These are phyloP conservation scores for Phoeniculus purpureus DNA, from an alignment of 2,797 vertebrate species.

Conservation along the genomic window DNA sequence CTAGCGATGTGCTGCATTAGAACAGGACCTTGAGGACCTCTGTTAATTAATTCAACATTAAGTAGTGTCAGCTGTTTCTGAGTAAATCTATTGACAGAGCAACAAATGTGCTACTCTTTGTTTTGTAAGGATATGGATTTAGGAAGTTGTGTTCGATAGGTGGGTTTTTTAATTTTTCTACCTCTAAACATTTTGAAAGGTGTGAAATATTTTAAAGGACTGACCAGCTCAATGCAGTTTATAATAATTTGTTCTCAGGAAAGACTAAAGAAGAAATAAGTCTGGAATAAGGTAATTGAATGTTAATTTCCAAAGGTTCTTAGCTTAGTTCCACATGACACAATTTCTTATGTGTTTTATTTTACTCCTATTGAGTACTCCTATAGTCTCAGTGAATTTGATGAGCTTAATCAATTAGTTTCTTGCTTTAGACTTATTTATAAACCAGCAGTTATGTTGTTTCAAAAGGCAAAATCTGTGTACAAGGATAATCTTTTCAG, in stretches of 20 bases:
- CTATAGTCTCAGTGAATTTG: neutral
- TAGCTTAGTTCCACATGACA: neutral
- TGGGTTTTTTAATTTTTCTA: neutral
- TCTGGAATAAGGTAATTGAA: neutral
- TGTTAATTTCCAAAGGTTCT: neutral
- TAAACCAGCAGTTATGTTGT: neutral
- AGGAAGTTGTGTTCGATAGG: neutral
- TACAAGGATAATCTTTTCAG: neutral
- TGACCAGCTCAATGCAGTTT: neutral
- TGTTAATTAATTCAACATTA: neutral
- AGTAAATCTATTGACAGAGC: neutral
- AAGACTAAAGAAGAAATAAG: neutral
- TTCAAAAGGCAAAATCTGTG: neutral
- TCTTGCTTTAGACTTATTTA: neutral
- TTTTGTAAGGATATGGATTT: neutral
- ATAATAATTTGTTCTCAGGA: neutral
- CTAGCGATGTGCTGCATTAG: neutral
- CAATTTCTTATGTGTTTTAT: neutral
- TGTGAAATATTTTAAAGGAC: neutral
- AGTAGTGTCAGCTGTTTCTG: conserved; percentile 24
- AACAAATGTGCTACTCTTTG: neutral
- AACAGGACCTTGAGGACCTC: neutral
- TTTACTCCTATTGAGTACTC: neutral
- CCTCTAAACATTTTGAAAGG: neutral
- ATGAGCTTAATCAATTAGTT: neutral